phyloP scores from a whole-genome alignment of 2,888 invertebrate genomes.

The Muscina levida region DNA sequence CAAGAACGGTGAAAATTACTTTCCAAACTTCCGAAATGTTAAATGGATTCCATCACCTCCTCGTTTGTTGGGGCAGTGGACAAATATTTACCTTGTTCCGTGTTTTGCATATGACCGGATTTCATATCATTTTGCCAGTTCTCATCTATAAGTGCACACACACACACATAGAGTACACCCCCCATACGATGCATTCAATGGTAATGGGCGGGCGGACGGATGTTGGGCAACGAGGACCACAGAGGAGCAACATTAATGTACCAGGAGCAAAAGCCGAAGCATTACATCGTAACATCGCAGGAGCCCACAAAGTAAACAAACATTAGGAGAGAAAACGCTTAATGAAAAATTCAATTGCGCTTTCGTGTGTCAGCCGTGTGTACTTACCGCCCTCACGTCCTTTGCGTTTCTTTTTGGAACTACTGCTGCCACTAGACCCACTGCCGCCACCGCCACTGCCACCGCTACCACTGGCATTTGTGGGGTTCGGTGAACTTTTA shows the following conservation, averaged over 20 bases:
- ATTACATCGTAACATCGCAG: slow-evolving; percentile 4
- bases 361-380: slow-evolving; percentile 48
- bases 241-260: not conserved
- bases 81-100: slow-evolving; percentile 77
- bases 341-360: slow-evolving; percentile 60
- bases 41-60: slow-evolving; percentile 1
- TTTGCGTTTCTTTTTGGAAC: slow-evolving; percentile 91
- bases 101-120: slow-evolving; percentile 77
- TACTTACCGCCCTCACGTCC: slow-evolving; percentile 89
- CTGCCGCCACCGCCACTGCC: slow-evolving; percentile 70
- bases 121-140: slow-evolving; percentile 83
- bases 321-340: slow-evolving; percentile 53
- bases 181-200: no score
- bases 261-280: not conserved
- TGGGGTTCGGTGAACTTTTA: slow-evolving; percentile 85
- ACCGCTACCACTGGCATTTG: slow-evolving; percentile 73
- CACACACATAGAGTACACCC: not conserved
- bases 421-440: slow-evolving; percentile 77
- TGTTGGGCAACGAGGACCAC: not conserved
- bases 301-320: slow-evolving; percentile 46
- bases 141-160: slow-evolving; percentile 81
- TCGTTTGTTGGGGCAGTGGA: slow-evolving; percentile 1
- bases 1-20: not conserved
- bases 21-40: not conserved
- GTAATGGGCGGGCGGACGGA: not conserved